These are phyloP conservation scores for Listrodromus nycthemerus DNA, from an alignment of 2,888 invertebrate genomes.

Conservation along the genomic window DNA sequence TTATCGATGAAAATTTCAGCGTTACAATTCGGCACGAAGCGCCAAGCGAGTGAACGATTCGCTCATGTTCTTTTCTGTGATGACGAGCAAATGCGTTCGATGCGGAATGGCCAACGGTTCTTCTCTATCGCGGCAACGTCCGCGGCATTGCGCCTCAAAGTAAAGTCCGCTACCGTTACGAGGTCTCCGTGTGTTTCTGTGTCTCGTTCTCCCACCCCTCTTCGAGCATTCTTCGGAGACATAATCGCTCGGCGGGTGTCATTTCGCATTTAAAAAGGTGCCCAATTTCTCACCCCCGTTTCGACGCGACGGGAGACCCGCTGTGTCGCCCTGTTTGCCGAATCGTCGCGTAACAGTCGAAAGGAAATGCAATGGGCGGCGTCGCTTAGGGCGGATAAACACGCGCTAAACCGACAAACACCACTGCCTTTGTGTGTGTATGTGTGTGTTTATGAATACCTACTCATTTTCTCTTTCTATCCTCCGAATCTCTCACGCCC, in stretches of 20 bases:
- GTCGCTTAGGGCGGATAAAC: slow-evolving; percentile 72
- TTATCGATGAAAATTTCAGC: not conserved
- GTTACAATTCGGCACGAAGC: not conserved
- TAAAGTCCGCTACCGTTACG: slow-evolving; percentile 53
- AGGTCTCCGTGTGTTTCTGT: slow-evolving; percentile 23
- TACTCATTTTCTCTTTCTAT: slow-evolving; percentile 68
- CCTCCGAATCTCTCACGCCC: slow-evolving; percentile 77
- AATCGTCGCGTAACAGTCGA: slow-evolving; percentile 71
- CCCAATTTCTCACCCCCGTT: slow-evolving; percentile 83
- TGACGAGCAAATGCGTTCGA: slow-evolving; percentile 23
- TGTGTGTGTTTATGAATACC: not conserved
- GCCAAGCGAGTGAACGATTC: not conserved
- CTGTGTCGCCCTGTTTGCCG: slow-evolving; percentile 55
- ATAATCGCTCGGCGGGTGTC: slow-evolving; percentile 79
- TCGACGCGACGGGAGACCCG: slow-evolving; percentile 79
- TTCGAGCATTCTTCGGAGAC: slow-evolving; percentile 66
- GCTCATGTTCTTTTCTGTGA: slow-evolving; percentile 21
- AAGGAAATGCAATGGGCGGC: slow-evolving; percentile 51
- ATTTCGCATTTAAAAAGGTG: slow-evolving; percentile 78
- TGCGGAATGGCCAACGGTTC: slow-evolving; percentile 61
- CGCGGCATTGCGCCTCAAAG: slow-evolving; percentile 66
- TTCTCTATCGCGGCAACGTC: slow-evolving; percentile 33
- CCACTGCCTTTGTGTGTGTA: slow-evolving; percentile 55
- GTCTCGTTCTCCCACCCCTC: slow-evolving; percentile 46
- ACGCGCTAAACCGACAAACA: slow-evolving; percentile 69